These are phyloP conservation scores for Ranitomeya imitator DNA, from an alignment of 2,113 vertebrate genomes.

Conservation along the genomic window DNA sequence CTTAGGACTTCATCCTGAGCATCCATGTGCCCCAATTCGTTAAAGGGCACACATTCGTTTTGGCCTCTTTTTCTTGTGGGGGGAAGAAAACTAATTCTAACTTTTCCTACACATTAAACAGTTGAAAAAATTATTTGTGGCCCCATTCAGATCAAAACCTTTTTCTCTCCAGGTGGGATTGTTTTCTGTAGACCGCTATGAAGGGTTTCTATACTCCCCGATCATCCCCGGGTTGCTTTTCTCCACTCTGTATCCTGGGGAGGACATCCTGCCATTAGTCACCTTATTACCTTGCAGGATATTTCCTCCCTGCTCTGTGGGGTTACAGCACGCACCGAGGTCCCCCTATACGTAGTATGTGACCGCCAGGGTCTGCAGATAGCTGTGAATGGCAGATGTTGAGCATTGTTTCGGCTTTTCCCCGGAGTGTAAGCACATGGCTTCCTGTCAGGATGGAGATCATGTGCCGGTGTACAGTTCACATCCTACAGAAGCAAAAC, in stretches of 20 bases:
- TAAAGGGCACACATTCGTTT: too few species aligned
- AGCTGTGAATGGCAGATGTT: conserved; percentile 26
- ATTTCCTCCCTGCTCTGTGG: neutral
- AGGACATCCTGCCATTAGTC: neutral
- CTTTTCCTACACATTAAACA: too few species aligned
- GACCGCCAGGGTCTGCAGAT: neutral
- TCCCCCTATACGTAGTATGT: neutral
- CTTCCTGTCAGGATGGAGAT: conserved; percentile 27
- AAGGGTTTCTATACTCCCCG: neutral
- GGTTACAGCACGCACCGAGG: neutral
- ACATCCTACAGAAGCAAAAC: neutral
- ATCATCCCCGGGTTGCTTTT: neutral
- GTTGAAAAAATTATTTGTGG: too few species aligned
- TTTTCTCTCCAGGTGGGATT: too few species aligned
- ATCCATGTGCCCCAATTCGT: too few species aligned
- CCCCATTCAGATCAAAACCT: too few species aligned
- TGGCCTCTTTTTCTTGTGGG: too few species aligned
- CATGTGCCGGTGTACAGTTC: conserved; percentile 9
- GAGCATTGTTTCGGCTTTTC: neutral
- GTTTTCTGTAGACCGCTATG: too few species aligned
- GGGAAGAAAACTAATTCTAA: too few species aligned
- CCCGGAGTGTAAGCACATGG: neutral
- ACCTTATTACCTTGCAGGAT: neutral
- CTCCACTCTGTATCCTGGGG: neutral
- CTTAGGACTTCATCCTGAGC: too few species aligned